Conservation (phyloP, 1,140 invertebrate genomes). For the Ladona fulva region DNA sequence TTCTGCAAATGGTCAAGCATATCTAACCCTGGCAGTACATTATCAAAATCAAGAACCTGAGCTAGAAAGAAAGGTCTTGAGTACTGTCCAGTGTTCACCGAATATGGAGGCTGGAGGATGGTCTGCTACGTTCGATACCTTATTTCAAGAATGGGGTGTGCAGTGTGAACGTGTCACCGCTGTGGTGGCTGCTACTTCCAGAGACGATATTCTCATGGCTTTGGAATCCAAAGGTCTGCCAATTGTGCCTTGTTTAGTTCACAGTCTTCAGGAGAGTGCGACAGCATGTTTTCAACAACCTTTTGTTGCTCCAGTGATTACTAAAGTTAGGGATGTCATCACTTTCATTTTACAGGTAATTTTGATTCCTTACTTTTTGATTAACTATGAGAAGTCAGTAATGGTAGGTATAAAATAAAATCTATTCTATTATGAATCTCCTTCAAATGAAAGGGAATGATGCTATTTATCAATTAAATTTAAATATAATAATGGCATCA, state of each 20-base stretch:
- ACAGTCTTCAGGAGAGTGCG: slow-evolving; percentile 40
- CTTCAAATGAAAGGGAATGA: too few relatives aligned
- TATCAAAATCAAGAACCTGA: slow-evolving; percentile 36
- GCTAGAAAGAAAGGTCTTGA: slow-evolving; percentile 35
- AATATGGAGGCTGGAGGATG: slow-evolving; percentile 30
- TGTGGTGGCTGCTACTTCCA: slow-evolving; percentile 36
- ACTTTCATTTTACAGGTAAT: background rate
- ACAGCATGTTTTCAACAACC: slow-evolving; percentile 38
- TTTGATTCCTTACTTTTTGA: background rate
- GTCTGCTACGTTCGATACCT: slow-evolving; percentile 32
- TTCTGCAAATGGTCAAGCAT: slow-evolving; percentile 37
- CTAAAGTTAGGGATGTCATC: slow-evolving; percentile 38
- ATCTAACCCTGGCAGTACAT: slow-evolving; percentile 39
- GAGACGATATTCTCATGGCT: slow-evolving; percentile 33
- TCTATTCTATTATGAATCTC: too few relatives aligned
- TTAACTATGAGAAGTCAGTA: too few relatives aligned
- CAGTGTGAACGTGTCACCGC: slow-evolving; percentile 39
- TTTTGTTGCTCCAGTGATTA: slow-evolving; percentile 34
- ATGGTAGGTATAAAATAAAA: too few relatives aligned
- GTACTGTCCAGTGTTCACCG: slow-evolving; percentile 19
- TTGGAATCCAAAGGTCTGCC: slow-evolving; percentile 32
- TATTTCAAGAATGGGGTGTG: slow-evolving; percentile 39
- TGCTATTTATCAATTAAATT: too few relatives aligned
- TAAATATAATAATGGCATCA: too few relatives aligned
- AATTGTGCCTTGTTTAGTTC: slow-evolving; percentile 40